These are phyloP conservation scores for Hyperopisus bebe DNA, from an alignment of 2,113 vertebrate genomes.

Conservation along the genomic window DNA sequence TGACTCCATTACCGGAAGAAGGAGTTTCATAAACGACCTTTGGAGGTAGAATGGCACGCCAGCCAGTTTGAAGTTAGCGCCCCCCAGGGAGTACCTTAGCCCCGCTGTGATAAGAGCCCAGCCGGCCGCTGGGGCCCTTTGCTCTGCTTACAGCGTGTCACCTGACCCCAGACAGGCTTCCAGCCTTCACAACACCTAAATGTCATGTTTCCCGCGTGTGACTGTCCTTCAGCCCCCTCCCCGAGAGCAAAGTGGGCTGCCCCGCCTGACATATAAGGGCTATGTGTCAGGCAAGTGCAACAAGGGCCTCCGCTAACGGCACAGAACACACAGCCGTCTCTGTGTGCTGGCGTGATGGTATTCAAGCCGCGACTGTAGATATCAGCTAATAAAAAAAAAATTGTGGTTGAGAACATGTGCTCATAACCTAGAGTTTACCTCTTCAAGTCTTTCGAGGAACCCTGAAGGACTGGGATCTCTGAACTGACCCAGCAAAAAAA, in stretches of 20 bases:
- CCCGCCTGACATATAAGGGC: background rate
- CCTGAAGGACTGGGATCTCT: background rate
- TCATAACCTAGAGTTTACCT: background rate
- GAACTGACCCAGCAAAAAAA: background rate
- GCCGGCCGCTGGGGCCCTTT: background rate
- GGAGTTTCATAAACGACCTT: background rate
- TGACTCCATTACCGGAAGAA: background rate
- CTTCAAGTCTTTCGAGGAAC: background rate
- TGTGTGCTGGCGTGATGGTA: background rate
- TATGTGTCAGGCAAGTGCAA: background rate
- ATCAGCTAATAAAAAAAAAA: background rate
- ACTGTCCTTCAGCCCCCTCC: background rate
- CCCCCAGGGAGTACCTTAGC: background rate
- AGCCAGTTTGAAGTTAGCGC: background rate
- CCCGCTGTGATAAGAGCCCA: background rate
- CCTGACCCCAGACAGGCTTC: background rate
- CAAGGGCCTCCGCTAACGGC: background rate
- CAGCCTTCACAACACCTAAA: constrained; percentile 9
- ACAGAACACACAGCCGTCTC: background rate
- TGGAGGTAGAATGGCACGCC: background rate
- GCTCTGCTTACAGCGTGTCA: background rate
- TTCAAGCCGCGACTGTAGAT: background rate
- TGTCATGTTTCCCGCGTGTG: background rate
- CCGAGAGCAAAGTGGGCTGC: background rate
- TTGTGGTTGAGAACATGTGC: background rate